Base-by-base conservation (phyloP, 2,113 vertebrate genomes). In the Otus sunia region DNA sequence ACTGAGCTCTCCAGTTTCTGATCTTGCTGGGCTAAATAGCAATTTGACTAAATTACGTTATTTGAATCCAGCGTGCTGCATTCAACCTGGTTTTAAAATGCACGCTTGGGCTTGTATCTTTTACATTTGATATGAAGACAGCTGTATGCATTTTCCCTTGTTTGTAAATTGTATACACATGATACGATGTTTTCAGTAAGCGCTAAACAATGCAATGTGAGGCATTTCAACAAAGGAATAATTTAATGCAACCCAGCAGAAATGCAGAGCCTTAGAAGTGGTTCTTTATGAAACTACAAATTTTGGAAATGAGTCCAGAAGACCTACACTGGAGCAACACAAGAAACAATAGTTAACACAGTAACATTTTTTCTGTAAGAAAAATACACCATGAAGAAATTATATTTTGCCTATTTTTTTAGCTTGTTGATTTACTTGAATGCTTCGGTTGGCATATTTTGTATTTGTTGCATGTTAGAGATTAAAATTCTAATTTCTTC, bases 181-280 rank as follows among this genome's bases (percentile, higher is more conserved):
- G 96, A 96, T 95, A 92, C 43, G 4, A 72, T 96, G 96, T 95
- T 97, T 97, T 98, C 96, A 97, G 97, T 97, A 96, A 98, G 94
- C 60, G 2, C 96, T 97, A 97, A 98, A 96, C 95, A 95, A 97
- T 96, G 92, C 97, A 97, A 95, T 97, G 96, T 97, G 97, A 94
- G 94, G 87, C 76, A 73, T 96, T 96, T 97, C 96, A 97, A 92
- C 96, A 94, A 97, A 96, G 88, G 85, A 96, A 92, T 96, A 93
- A 94, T 94, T 98, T 96, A 97, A 97, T 88, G 97, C 97, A 98
- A 95, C 93, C 97, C 97, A 95, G 95, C 96, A 81, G 96, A 96
- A 94, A 97, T 76, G 94, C 94, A 97, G 95, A 97, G 97, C 88
- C 90, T 90, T 96, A 97, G 96, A 93, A 98, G 96, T 96, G 96